These are phyloP conservation scores for Narcine bancroftii DNA, from an alignment of 2,113 vertebrate species.

Conservation along the genomic window DNA sequence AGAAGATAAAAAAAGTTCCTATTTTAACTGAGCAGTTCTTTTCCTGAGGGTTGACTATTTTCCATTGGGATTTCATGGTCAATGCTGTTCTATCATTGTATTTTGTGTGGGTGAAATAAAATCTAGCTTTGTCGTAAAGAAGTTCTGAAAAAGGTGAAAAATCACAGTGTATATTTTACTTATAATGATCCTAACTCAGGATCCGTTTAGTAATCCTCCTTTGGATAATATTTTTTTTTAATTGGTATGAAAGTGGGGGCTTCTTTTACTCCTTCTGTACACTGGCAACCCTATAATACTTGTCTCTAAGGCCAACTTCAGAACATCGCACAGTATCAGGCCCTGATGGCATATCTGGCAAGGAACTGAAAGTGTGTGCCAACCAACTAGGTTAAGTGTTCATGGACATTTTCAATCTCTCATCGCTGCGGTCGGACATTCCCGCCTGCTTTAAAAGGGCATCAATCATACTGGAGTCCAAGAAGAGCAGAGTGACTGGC, in stretches of 20 bases:
- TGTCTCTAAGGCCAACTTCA: no score
- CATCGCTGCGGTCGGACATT: no score
- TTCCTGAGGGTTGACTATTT: not conserved
- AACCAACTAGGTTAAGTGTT: no score
- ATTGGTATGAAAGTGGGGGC: slow-evolving; percentile 7
- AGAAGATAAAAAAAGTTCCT: not conserved
- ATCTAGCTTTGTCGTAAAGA: not conserved
- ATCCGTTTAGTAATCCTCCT: not conserved
- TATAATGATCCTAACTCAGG: not conserved
- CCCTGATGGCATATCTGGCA: no score
- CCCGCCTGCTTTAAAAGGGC: no score
- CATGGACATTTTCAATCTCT: no score
- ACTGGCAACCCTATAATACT: no score
- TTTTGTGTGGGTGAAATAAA: not conserved
- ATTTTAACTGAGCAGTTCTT: not conserved
- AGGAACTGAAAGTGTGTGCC: no score
- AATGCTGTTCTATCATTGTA: not conserved
- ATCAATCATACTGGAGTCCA: no score
- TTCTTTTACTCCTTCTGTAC: not conserved
- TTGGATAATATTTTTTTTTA: not conserved
- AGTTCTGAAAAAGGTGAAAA: not conserved
- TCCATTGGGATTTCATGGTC: not conserved
- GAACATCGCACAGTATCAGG: no score
- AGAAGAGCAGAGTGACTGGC: no score
- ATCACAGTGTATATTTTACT: not conserved